Conservation (phyloP, 2,888 invertebrate species). For the Tetheella fluctuosa region DNA sequence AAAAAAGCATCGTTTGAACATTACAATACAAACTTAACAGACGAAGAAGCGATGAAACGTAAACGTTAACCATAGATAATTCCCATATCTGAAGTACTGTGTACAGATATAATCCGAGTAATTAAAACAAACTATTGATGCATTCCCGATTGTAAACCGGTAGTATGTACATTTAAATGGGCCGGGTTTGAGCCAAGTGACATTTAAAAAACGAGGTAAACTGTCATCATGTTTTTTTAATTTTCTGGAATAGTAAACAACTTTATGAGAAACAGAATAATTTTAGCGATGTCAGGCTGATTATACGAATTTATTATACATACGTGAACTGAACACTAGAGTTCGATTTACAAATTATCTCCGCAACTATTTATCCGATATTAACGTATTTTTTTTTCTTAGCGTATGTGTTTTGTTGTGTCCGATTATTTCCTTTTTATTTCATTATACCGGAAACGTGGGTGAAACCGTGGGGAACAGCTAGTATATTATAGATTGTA, state of each 20-base stretch:
- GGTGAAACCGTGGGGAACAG: too few relatives aligned
- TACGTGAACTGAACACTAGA: too few relatives aligned
- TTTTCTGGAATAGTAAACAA: neutral
- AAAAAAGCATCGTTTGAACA: neutral
- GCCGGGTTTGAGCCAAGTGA: constrained; percentile 16
- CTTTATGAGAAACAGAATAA: neutral
- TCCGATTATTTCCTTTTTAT: neutral
- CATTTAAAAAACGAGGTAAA: constrained; percentile 10
- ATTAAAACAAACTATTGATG: constrained; percentile 41
- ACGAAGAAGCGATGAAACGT: constrained; percentile 10
- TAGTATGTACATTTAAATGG: constrained; percentile 28
- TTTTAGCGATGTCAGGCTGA: neutral
- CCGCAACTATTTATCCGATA: too few relatives aligned
- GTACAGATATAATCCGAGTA: constrained; percentile 35
- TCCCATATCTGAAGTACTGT: constrained; percentile 31
- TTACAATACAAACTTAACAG: neutral
- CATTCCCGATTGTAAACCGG: constrained; percentile 22
- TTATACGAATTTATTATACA: neutral
- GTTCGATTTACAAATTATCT: too few relatives aligned
- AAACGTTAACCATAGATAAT: constrained; percentile 25
- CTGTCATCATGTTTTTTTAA: neutral
- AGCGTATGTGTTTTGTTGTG: too few relatives aligned
- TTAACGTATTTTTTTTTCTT: too few relatives aligned
- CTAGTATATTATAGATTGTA: too few relatives aligned
- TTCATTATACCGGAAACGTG: neutral